Evolutionary conservation across 2,888 invertebrate genomes (phyloP), one percentile per base, ranked within the genome.

Genomic region (Oscheius sp.): DNA sequence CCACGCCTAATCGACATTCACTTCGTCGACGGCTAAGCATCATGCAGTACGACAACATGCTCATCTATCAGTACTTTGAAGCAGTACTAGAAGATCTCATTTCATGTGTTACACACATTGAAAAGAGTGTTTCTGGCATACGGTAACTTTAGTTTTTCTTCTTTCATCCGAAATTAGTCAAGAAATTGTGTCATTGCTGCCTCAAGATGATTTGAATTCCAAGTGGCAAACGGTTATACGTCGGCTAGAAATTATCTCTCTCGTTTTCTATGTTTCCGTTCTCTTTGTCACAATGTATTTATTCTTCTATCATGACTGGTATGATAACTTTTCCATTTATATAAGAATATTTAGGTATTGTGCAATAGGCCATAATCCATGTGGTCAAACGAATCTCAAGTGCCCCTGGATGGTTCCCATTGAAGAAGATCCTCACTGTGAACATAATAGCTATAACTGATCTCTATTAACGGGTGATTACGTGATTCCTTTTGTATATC

Each of bases 281-380:
- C 71, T 85, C 5, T 80, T 80, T 67, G 68, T 78, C 36, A 82
- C 82, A 0, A 80, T 82, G 78, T 82, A 82, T 59, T 70, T 85
- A 2, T 82, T 84, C 78, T 84, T 85, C 76, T 82, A 81, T 68
- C 84, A 85, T 61, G 81, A 82, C 63, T 85, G 85, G 85, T 78
- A n/a, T 17, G 24, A 44, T 20, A 2, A 28, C 20, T 62, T 36
- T 26, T 5, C 30, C 36, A 17, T 6, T 17, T 0, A 33, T 36
- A 6, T 4, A 22, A 14, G 6, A 28, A 4, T 28, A 14, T 33
- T 26, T 49, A 79, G 79, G 79, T 84, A 84, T 67, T 84, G 84
- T 62, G 77, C 82, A 2, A 78, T 84, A 47, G 84, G 84, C 2
- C 73, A 78, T 61, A 82, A 80, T 64, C 82, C 84, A 5, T 84